Percentiles rank a stretch among this genome's conserved stretches.
Conservation (phyloP, 92 coral and sea anemone species). For the Porites cylindrica region DNA sequence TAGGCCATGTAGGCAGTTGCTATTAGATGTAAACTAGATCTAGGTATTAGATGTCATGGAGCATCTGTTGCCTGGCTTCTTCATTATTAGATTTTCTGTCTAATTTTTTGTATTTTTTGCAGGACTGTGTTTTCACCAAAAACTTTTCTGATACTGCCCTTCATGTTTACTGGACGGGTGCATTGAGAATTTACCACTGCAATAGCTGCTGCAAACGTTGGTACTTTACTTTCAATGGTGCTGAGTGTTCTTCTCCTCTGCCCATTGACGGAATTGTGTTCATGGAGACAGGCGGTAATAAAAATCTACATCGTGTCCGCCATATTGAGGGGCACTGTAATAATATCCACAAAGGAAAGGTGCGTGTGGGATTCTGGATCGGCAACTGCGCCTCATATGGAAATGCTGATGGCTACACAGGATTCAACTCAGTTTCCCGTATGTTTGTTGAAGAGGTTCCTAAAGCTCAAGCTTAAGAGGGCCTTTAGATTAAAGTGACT, state of each 20-base stretch:
- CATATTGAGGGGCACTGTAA: slow-evolving; percentile 35
- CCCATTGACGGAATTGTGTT: slow-evolving; percentile 3
- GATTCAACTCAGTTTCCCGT: slow-evolving; percentile 49
- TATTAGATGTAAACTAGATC: no score
- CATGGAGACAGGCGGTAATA: neutral
- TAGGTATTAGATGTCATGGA: no score
- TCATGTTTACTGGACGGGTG: slow-evolving; percentile 11
- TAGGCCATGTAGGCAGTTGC: no score
- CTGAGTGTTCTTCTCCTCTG: slow-evolving; percentile 8
- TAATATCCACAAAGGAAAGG: neutral
- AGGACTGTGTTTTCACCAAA: slow-evolving; percentile 6
- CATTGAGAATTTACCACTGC: neutral
- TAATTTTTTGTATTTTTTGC: neutral
- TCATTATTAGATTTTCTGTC: no score
- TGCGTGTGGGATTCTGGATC: slow-evolving; percentile 60
- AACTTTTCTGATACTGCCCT: neutral
- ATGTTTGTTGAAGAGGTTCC: slow-evolving; percentile 54
- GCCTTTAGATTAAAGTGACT: no score
- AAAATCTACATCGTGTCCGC: neutral
- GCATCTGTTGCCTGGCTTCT: no score
- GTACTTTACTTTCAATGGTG: slow-evolving; percentile 17
- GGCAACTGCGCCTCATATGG: slow-evolving; percentile 48
- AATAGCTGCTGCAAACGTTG: slow-evolving; percentile 3
- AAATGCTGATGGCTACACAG: slow-evolving; percentile 40
- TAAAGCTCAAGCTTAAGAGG: slow-evolving; percentile 9